Base-by-base conservation (phyloP, 2,888 invertebrate species). In the Lasioglossum zephyrum region DNA sequence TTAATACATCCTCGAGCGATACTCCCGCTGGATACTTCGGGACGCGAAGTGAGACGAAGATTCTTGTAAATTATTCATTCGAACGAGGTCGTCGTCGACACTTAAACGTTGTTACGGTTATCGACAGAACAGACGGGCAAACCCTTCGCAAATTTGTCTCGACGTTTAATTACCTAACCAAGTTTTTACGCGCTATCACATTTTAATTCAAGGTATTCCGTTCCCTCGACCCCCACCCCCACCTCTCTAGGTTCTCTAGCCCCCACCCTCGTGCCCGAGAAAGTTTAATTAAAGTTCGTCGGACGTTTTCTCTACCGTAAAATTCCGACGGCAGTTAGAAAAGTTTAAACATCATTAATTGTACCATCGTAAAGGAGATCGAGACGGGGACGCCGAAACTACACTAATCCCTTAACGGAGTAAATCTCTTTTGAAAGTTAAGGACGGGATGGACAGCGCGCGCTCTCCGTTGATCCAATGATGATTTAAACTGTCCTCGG, bases 261-360 rank as follows among this genome's bases (percentile, higher is more conserved):
- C 26, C 0, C 60, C 60, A 5, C 13, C 36, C 9, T 8, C 9
- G 8, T 9, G 66, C 66, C 36, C 11, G 84, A 77, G 86, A 85
- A 92, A 93, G 88, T 93, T 93, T 93, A 93, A 93, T 93, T 93
- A 93, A 92, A 93, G 86, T 89, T 81, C 88, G 78, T 60, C 85
- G 83, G 77, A 76, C 89, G 87, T 88, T 91, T 90, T 85, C 86
- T 84, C 77, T 73, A 81, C 86, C 79, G 76, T 79, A 83, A 92
- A 92, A 88, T 91, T 91, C 87, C 86, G 87, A 84, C 84, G 87
- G 86, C 88, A 89, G 90, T 90, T 90, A 86, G 91, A 91, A 91
- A 92, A 91, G 88, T 89, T 88, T 89, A 89, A 92, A 92, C 89
- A 90, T 91, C 91, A 91, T 92, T 88, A 92, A 91, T 88, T 86